Evolutionary conservation across 2,797 vertebrate species (phyloP).

Genomic region (Gambusia yucatana): DNA sequence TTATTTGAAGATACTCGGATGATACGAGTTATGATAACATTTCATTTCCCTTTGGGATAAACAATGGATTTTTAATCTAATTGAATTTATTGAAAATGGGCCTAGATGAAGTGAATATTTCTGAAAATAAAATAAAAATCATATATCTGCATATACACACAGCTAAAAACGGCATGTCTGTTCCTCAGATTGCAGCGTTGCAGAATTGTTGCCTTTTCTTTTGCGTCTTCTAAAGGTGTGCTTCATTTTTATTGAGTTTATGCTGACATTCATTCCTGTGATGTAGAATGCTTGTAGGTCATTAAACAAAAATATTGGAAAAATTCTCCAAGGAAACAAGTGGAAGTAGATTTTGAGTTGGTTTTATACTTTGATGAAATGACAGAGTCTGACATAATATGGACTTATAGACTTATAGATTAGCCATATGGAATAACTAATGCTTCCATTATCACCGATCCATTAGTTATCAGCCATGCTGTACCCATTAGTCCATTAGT

Average conservation of each 20-base stretch:
- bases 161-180: background rate
- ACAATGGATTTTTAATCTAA: background rate
- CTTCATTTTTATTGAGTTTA: background rate
- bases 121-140: too few relatives aligned
- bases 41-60: background rate
- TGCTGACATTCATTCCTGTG: background rate
- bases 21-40: background rate
- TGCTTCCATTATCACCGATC: conserved; percentile 1
- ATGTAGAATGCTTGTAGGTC: background rate
- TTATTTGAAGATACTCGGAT: background rate
- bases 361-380: conserved; percentile 4
- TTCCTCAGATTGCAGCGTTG: background rate
- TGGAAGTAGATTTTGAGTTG: background rate
- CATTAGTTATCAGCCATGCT: background rate
- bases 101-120: background rate
- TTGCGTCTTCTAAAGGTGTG: background rate
- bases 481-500: background rate
- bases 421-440: background rate
- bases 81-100: background rate
- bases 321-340: background rate
- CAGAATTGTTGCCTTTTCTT: background rate
- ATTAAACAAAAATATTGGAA: background rate
- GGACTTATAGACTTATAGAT: background rate
- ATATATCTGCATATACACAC: background rate
- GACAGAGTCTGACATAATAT: background rate